Evolutionary conservation across 2,888 invertebrate species (phyloP).

Genomic region (Nephrotoma guestfalica): DNA sequence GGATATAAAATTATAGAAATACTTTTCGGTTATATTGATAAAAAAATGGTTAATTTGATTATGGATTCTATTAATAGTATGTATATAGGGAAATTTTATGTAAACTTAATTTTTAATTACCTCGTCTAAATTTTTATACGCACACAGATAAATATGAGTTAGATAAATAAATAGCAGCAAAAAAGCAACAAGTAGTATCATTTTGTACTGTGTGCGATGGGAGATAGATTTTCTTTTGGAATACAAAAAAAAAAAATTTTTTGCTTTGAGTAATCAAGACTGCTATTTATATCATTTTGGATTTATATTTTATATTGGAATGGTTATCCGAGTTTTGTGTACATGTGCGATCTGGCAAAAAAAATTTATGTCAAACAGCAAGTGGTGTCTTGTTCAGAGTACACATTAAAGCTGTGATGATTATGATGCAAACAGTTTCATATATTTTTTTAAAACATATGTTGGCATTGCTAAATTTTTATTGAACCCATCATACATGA

Average conservation of each 20-base stretch:
- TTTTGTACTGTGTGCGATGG: not conserved
- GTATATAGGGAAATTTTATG: not conserved
- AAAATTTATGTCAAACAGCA: not conserved
- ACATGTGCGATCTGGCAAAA: not conserved
- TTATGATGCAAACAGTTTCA: not conserved
- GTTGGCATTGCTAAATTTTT: not conserved
- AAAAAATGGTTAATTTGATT: not conserved
- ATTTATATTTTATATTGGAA: not conserved
- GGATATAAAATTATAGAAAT: not conserved
- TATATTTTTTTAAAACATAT: not conserved
- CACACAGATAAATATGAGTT: not conserved
- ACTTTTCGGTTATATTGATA: not conserved
- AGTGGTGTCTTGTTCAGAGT: not conserved
- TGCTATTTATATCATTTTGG: not conserved
- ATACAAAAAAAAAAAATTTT: not conserved
- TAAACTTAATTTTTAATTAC: not conserved
- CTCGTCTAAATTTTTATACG: not conserved
- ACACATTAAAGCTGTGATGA: not conserved
- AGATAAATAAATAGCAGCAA: not conserved
- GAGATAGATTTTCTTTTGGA: not conserved
- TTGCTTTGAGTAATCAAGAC: not conserved
- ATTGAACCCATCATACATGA: not conserved
- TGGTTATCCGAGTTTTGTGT: not conserved
- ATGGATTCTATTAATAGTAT: not conserved
- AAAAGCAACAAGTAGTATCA: not conserved